Evolutionary conservation across 2,797 vertebrate species (phyloP), one percentile per base, ranked within the genome.

Genomic region (Danionella dracula): DNA sequence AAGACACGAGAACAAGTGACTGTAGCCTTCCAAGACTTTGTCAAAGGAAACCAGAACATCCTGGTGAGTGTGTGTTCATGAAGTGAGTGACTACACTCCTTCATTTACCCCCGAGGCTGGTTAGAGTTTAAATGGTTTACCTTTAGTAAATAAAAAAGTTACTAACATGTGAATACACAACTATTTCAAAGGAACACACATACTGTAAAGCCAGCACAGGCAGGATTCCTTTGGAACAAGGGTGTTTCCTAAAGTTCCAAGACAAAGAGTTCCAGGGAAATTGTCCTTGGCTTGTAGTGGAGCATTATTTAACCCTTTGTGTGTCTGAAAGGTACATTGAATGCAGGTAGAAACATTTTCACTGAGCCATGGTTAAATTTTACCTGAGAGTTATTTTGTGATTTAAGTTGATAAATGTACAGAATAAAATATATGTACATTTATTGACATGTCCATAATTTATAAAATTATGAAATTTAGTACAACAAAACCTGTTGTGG

Each of bases 1-100:
- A 93, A 89, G 79, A 96, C 92, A 42, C 90, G 89, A 76, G 93
- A 94, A 32, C 94, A 99, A 84, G 90, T 99, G 38, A 91, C 73
- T 0, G 84, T 85, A 50, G 93, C 95, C 58, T 99, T 99, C 85
- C 75, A 84, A 0, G 95, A 95, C 68, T 99, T 99, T 76, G 92
- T 93, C 34, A 93, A 91, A 85, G 93, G 92, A 75, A 94, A 98
- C 76, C 80, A 66, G 21, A 93, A 90, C 0, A 66, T 96, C 78
- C 79, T 98, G 92, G 96, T 99, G 77, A 93, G 94, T 84, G 1
- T 58, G 53, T 48, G 16, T 40, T 35, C 27, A 35, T 41, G 45
- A n/a, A 17, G 49, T 37, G 32, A 12, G 44, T 62, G 59, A 55
- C 56, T 31, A 63, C 27, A 12, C 17, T 17, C 20, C 23, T 27